A percentile compares a stretch with the other conserved stretches of the same genome.
phyloP scores from a whole-genome alignment of 2,888 invertebrate genomes.

The Phyllotreta cruciferae region DNA sequence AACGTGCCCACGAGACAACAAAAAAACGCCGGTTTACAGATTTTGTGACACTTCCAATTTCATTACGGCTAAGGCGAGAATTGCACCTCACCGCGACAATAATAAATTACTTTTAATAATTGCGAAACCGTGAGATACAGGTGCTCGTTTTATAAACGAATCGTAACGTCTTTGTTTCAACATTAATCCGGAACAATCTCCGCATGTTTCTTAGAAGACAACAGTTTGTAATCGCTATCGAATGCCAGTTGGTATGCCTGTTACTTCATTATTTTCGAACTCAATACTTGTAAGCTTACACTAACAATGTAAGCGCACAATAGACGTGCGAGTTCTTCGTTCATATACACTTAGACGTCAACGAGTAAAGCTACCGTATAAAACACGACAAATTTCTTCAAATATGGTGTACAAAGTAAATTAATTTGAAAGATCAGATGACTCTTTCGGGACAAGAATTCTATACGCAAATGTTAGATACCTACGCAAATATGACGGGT shows the following conservation, averaged over 20 bases:
- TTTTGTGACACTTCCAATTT: constrained; percentile 52
- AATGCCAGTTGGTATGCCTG: constrained; percentile 14
- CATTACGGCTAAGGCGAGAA: constrained; percentile 41
- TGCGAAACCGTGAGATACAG: constrained; percentile 7
- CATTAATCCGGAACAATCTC: constrained; percentile 16
- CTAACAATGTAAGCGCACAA: constrained; percentile 12
- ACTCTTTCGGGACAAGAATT: constrained; percentile 19
- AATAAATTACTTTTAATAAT: constrained; percentile 38
- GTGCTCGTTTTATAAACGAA: no score
- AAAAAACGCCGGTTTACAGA: constrained; percentile 48
- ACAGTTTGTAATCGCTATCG: constrained; percentile 12
- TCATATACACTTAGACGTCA: not conserved
- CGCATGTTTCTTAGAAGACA: constrained; percentile 9
- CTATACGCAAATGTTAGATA: constrained; percentile 25
- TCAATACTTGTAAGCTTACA: constrained; percentile 10
- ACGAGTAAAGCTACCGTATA: not conserved
- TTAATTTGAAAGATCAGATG: constrained; percentile 17
- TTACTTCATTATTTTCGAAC: constrained; percentile 15
- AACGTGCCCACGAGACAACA: constrained; percentile 48
- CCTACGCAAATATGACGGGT: constrained; percentile 39
- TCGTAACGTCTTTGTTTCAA: no score
- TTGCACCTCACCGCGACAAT: constrained; percentile 39
- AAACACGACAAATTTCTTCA: no score
- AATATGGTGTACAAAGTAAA: not conserved
- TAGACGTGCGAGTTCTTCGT: not conserved